Base-by-base conservation (phyloP, 2,888 invertebrate species). In the Microctonus aethiopoides region DNA sequence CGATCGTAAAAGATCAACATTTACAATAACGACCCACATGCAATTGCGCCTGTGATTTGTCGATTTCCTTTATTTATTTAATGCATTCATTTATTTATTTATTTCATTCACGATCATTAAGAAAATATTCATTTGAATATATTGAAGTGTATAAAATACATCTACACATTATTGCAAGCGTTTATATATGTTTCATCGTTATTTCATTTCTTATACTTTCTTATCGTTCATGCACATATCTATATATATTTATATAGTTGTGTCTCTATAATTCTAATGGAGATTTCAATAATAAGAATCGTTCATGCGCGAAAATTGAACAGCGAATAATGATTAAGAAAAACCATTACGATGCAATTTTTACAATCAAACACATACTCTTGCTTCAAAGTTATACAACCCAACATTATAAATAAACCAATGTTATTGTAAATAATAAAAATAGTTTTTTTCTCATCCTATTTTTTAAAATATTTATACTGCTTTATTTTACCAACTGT, bases 1-100 rank as follows among this genome's bases (percentile, higher is more conserved):
- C 51, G 52, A 68, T 68, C 60, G 54, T 65, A 56, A 65, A 65
- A 65, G 36, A 56, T 56, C 39, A 16, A 24, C 54, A 65, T 65
- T 54, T 36, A 65, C 65, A 56, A 65, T 57, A 64, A 64, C 54
- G 54, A 64, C 32, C 52, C 64, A 20, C 46, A 46, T 46, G 64
- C 34, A 29, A 34, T 36, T 64, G 64, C 56, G 29, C 26, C 29
- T 10, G 34, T 34, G 39, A 56, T 65, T 54, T 56, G 26, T 39
- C 39, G 26, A 62, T 62, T 62, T 51, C 51, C 26, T 46, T 34
- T 59, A 46, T 16, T 6, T 16, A 46, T 16, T 46, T 46, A 46
- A 16, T 46, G 7, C 16, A 46, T 46, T 46, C 9, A 46, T 46
- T 9, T 46, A 46, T 16, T 9, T 46, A 46, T 16, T n/a, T 46